Base-by-base conservation (phyloP, 92 coral and sea anemone species). In the Porites lobata region DNA sequence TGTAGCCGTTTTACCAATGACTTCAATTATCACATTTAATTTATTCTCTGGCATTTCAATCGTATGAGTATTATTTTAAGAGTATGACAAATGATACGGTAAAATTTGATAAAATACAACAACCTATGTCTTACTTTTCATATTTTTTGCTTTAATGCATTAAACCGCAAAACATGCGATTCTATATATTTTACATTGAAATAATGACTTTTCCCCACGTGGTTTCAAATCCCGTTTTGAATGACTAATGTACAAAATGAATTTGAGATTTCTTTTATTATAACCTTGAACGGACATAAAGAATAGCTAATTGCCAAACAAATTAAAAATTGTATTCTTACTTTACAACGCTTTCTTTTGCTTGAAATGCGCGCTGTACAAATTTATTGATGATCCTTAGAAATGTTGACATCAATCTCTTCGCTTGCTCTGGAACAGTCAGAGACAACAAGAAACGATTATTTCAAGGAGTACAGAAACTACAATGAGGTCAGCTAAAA, bases 261-360 rank as follows among this genome's bases (percentile, higher is more conserved):
- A 81, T 81, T 81, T 54, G 69, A 81, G 77, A 56, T 81, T 81
- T 57, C 86, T 26, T 65, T 57, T 69, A 69, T 69, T 81, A 81
- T n/a, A 65, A 69, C 52, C 19, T 52, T 32, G 67, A 81, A 66
- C 70, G 57, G 18, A 3, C 75, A 29, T 81, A 61, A 83, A 83
- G 80, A 73, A 72, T 58, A 20, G 59, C 72, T 83, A 83, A 83
- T 83, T 83, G 73, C 80, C 87, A 83, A 73, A 83, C 87, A 83
- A 83, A 72, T 83, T 83, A 83, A 18, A 59, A 83, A 58, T 57
- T 50, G 3, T 74, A 83, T 22, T 50, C 63, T 24, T 81, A 54
- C 57, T 69, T 54, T 54, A 15, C 76, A 70, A n/a, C 65, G 53
- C 9, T 38, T 78, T n/a, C 47, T 14, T 9, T 78, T 50, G 32